Evolutionary conservation across 2,888 invertebrate species (phyloP), one percentile per base, ranked within the genome.

Genomic region (Athalia circularis): DNA sequence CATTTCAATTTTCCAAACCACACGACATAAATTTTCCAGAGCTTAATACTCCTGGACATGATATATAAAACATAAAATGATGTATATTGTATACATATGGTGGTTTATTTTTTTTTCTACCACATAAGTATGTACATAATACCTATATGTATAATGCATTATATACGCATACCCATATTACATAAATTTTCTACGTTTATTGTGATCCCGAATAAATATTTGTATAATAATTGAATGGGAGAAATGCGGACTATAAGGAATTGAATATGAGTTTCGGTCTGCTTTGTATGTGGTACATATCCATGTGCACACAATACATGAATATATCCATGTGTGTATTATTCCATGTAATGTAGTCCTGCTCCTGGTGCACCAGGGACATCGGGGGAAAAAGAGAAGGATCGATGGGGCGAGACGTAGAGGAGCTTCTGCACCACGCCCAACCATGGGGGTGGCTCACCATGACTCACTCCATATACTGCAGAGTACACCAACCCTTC

Each of bases 381-480:
- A 29, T 29, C 29, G 29, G 65, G 68, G 68, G 68, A 52, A 68
- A 13, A 68, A 57, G 48, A 64, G 80, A 79, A 83, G 86, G 85
- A 88, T 88, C 88, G 87, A 88, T 88, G 86, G 84, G 75, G 75
- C 75, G 85, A 84, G 86, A 87, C 85, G 85, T 85, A 85, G 82
- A 86, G 29, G 29, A 29, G 29, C 85, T 83, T 81, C 83, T 81
- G 83, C 82, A 87, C 88, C 88, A 87, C 87, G 86, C 88, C 88
- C 88, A 86, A 83, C 82, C 82, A 79, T 83, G 80, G 82, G 86
- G 86, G 83, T 45, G 45, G 80, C 82, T 79, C 82, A 84, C 84
- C 85, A 84, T 87, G 86, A 87, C 83, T 86, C 88, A 88, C 85
- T 85, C 86, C 85, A 85, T 86, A 29, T 29, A 29, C 29, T 29